A percentile compares a stretch with the other conserved stretches of the same genome.
Conservation (phyloP, 2,113 vertebrate species). For the Dromiciops gliroides region DNA sequence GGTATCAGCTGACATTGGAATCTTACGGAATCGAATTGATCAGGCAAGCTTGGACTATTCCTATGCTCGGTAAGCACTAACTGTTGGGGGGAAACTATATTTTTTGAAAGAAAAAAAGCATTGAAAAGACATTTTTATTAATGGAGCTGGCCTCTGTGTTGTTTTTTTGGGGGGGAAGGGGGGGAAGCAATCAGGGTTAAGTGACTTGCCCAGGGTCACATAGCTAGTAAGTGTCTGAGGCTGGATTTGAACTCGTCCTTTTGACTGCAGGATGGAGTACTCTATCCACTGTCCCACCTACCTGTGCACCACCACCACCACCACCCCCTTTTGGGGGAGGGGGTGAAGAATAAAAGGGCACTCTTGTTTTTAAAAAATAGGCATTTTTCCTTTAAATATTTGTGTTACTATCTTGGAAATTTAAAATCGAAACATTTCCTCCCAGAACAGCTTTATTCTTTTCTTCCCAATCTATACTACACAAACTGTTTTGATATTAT, state of each 20-base stretch:
- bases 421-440: conserved; percentile 58
- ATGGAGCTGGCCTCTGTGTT: conserved; percentile 29
- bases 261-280: neutral
- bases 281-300: neutral
- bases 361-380: neutral
- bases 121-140: conserved; percentile 3
- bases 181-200: too few relatives aligned
- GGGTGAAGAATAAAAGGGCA: neutral
- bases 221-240: neutral
- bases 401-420: conserved; percentile 48
- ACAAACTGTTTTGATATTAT: conserved; percentile 56
- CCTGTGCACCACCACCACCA: neutral
- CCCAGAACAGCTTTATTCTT: neutral
- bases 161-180: neutral
- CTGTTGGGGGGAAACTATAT: neutral
- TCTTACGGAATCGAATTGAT: conserved; percentile 93
- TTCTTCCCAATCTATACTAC: conserved; percentile 1
- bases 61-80: conserved; percentile 86
- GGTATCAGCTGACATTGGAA: conserved; percentile 94
- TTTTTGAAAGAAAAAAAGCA: neutral
- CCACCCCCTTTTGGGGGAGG: neutral
- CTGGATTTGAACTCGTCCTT: too few relatives aligned
- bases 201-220: neutral
- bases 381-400: neutral
- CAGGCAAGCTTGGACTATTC: conserved; percentile 94